Evolutionary conservation across 2,113 vertebrate genomes (phyloP).

Genomic region (Drymodes brunneopygia): DNA sequence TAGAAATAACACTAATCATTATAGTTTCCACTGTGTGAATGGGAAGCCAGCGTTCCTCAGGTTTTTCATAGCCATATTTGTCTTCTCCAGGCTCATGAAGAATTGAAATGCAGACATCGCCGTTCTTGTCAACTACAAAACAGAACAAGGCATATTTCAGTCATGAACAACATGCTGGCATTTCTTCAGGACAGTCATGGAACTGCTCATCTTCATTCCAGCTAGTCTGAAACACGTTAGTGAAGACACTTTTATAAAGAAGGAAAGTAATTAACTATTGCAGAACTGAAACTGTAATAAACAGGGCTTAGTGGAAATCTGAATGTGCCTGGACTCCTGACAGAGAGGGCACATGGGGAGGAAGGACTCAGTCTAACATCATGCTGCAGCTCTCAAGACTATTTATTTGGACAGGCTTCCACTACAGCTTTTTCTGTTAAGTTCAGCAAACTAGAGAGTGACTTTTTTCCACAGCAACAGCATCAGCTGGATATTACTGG

Average conservation of each 20-base stretch:
- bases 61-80: slow-evolving; percentile 99
- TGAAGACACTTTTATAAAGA: background rate
- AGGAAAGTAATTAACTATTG: background rate
- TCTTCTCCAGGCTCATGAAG: slow-evolving; percentile 98
- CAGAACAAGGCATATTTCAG: slow-evolving; percentile 32
- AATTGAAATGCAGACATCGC: slow-evolving; percentile 99
- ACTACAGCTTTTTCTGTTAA: background rate
- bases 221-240: background rate
- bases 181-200: background rate
- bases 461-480: background rate
- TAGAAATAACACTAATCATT: slow-evolving; percentile 99
- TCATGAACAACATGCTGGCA: background rate
- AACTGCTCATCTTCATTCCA: background rate
- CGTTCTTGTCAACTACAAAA: slow-evolving; percentile 94
- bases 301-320: background rate
- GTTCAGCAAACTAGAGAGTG: background rate
- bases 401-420: background rate
- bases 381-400: background rate
- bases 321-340: background rate
- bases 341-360: background rate
- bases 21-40: slow-evolving; percentile 99
- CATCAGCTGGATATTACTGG: background rate
- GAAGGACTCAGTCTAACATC: background rate
- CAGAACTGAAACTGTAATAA: background rate
- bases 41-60: slow-evolving; percentile 97